Percentiles rank a stretch among this genome's conserved stretches.
phyloP scores from a whole-genome alignment of 1,140 invertebrate species.

The Diorhabda elongata region DNA sequence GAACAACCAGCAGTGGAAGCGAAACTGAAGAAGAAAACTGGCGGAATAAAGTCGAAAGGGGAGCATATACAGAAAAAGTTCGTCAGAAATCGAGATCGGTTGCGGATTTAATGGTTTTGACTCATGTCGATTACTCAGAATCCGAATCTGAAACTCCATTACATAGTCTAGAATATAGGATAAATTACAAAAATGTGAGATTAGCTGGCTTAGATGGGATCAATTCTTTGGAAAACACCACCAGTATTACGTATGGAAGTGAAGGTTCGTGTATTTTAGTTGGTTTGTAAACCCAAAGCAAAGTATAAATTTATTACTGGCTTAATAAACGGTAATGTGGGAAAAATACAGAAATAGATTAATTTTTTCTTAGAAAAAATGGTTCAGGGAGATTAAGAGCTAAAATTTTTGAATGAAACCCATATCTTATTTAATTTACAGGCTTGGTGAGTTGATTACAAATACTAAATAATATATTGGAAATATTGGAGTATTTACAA shows the following conservation, averaged over 20 bases:
- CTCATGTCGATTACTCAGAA: constrained; percentile 63
- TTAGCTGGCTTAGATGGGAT: constrained; percentile 26
- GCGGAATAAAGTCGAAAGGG: constrained; percentile 59
- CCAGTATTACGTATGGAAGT: constrained; percentile 49
- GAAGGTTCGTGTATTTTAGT: constrained; percentile 44
- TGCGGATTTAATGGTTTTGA: constrained; percentile 69
- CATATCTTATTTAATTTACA: too few species aligned
- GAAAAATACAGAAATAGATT: too few species aligned
- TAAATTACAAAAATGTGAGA: constrained; percentile 37
- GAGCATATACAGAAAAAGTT: constrained; percentile 65
- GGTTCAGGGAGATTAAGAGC: too few species aligned
- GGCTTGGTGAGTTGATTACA: too few species aligned
- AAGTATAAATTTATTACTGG: too few species aligned
- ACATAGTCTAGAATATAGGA: constrained; percentile 42
- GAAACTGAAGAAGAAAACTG: constrained; percentile 67
- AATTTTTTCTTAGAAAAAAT: too few species aligned
- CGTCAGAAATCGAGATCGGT: constrained; percentile 68
- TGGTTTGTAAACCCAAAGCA: too few species aligned
- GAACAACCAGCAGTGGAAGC: constrained; percentile 50
- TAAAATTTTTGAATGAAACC: too few species aligned
- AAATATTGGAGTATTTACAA: too few species aligned
- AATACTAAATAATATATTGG: too few species aligned
- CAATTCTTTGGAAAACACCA: constrained; percentile 37
- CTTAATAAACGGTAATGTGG: too few species aligned
- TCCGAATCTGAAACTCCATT: constrained; percentile 57